Percentiles rank a stretch among this genome's conserved stretches.
Evolutionary conservation across 2,113 vertebrate species (phyloP).

Genomic region (Aleadryas rufinucha): DNA sequence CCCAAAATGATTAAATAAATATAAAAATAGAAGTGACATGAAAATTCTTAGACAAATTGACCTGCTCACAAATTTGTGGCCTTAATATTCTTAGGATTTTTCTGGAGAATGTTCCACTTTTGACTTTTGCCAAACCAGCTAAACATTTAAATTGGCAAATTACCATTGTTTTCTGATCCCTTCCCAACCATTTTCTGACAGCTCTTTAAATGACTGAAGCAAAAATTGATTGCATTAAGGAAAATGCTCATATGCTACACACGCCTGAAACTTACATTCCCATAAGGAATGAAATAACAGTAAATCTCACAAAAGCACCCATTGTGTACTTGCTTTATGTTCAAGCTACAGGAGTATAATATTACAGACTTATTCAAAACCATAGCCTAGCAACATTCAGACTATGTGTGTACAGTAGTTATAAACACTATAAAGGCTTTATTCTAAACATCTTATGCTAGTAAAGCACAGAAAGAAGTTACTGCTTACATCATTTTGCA

Average conservation of each 20-base stretch:
- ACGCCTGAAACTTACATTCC: neutral
- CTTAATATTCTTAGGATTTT: slow-evolving; percentile 3
- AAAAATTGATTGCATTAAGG: slow-evolving; percentile 12
- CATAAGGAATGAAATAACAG: slow-evolving; percentile 33
- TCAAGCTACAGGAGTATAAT: slow-evolving; percentile 27
- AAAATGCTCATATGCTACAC: neutral
- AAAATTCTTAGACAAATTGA: neutral
- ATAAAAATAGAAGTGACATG: neutral
- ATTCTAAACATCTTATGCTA: slow-evolving; percentile 38
- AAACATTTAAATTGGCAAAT: slow-evolving; percentile 44
- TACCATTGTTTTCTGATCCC: slow-evolving; percentile 30
- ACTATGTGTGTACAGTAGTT: slow-evolving; percentile 42
- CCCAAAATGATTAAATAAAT: neutral
- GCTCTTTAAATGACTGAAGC: slow-evolving; percentile 35
- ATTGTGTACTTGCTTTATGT: slow-evolving; percentile 25
- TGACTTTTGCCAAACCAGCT: slow-evolving; percentile 19
- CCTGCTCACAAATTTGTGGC: neutral
- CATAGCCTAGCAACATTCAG: slow-evolving; percentile 7
- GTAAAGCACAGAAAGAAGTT: slow-evolving; percentile 27
- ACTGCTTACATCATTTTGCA: slow-evolving; percentile 28
- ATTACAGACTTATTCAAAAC: slow-evolving; percentile 48
- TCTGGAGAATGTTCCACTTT: neutral
- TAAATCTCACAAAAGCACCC: slow-evolving; percentile 48
- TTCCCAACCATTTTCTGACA: slow-evolving; percentile 24
- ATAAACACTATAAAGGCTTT: slow-evolving; percentile 31